A percentile compares a stretch with the other conserved stretches of the same genome.
These are phyloP conservation scores for Stegostoma tigrinum DNA, from an alignment of 2,113 vertebrate species.

Conservation along the genomic window DNA sequence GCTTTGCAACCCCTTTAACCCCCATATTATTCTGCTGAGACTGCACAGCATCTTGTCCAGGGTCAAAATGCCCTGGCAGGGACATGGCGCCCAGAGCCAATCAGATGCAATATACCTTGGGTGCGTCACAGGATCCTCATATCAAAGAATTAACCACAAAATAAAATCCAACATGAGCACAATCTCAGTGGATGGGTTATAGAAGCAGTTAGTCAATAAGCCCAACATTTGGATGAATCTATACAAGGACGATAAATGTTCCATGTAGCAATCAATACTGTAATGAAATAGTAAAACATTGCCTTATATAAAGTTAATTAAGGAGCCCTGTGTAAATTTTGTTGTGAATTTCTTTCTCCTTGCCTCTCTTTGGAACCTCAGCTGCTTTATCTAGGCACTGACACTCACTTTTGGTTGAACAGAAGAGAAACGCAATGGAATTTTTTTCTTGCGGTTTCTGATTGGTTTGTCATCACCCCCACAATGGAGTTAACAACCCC, in stretches of 20 bases:
- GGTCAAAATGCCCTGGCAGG: neutral
- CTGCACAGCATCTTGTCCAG: neutral
- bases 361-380: neutral
- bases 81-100: neutral
- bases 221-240: neutral
- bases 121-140: neutral
- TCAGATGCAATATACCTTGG: neutral
- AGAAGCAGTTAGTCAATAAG: neutral
- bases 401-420: neutral
- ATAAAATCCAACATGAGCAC: neutral
- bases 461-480: neutral
- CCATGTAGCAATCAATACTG: neutral
- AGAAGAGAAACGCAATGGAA: neutral
- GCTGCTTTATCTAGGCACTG: neutral
- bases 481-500: neutral
- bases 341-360: neutral
- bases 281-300: neutral
- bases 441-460: neutral
- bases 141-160: neutral
- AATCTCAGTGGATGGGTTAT: neutral
- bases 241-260: neutral
- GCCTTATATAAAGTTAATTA: neutral
- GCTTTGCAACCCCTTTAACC: neutral
- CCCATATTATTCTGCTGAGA: neutral
- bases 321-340: neutral